Conservation (phyloP, 2,888 invertebrate genomes). For the Allacma fusca region DNA sequence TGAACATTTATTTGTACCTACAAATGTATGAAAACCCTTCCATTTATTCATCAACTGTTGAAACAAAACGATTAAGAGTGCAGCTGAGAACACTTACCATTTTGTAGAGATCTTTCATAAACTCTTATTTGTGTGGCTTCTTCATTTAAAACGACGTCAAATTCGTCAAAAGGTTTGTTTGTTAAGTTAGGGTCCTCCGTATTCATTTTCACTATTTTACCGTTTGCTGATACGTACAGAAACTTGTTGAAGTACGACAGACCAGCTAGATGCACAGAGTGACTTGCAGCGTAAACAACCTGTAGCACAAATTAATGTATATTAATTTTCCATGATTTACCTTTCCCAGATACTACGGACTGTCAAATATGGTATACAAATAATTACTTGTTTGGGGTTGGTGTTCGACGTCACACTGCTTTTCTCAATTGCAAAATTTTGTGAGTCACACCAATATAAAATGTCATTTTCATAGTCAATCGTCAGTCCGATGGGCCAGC, state of each 20-base stretch:
- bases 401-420: slow-evolving; percentile 65
- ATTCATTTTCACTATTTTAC: slow-evolving; percentile 73
- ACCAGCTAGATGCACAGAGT: slow-evolving; percentile 1
- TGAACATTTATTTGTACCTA: slow-evolving; percentile 66
- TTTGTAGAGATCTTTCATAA: slow-evolving; percentile 70
- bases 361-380: no score
- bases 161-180: slow-evolving; percentile 33
- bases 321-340: neutral
- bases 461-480: slow-evolving; percentile 70
- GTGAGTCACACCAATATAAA: slow-evolving; percentile 79
- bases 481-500: slow-evolving; percentile 81
- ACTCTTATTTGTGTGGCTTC: slow-evolving; percentile 69
- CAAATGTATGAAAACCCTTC: slow-evolving; percentile 4
- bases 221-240: slow-evolving; percentile 67
- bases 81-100: slow-evolving; percentile 65
- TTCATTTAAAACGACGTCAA: slow-evolving; percentile 62
- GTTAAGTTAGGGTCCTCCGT: slow-evolving; percentile 62
- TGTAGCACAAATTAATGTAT: neutral
- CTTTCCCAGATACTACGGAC: no score
- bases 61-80: neutral
- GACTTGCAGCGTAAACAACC: slow-evolving; percentile 10
- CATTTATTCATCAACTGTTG: neutral
- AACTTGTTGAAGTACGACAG: slow-evolving; percentile 29
- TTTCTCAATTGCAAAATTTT: slow-evolving; percentile 74
- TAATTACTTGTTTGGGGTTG: neutral